phyloP scores from a whole-genome alignment of 2,888 invertebrate genomes.

The Harmothoe impar region DNA sequence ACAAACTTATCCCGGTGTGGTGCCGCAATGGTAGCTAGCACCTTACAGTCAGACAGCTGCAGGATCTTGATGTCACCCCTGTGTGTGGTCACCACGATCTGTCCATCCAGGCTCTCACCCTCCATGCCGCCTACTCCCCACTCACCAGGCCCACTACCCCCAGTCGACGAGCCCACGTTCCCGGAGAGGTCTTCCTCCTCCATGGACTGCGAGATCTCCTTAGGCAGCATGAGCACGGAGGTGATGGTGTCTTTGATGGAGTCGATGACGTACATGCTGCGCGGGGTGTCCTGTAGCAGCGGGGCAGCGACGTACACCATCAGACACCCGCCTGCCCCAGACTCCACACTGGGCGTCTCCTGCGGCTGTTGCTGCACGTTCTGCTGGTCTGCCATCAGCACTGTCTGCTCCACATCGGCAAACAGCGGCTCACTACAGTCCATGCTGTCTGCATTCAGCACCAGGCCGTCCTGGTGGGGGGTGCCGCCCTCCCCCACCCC shows the following conservation, averaged over 20 bases:
- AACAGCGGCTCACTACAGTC: constrained; percentile 13
- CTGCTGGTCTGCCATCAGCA: neutral
- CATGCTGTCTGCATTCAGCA: neutral
- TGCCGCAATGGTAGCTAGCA: constrained; percentile 86
- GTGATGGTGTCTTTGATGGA: constrained; percentile 73
- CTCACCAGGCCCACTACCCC: neutral
- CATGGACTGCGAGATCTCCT: constrained; percentile 74
- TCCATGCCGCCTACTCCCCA: constrained; percentile 81
- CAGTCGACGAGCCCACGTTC: constrained; percentile 66
- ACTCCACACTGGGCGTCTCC: neutral
- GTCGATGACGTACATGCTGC: constrained; percentile 81
- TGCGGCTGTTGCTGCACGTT: neutral
- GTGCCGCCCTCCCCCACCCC: neutral
- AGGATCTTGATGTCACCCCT: constrained; percentile 90
- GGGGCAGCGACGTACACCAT: constrained; percentile 65
- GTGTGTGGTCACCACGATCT: constrained; percentile 89
- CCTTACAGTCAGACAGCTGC: constrained; percentile 88
- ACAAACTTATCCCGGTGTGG: constrained; percentile 86
- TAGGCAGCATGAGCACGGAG: constrained; percentile 76
- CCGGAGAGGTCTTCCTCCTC: constrained; percentile 76
- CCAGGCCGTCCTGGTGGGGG: neutral
- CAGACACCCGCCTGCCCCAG: constrained; percentile 63
- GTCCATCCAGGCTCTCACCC: constrained; percentile 72
- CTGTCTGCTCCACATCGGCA: neutral
- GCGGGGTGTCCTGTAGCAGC: constrained; percentile 86